A percentile compares a stretch with the other conserved stretches of the same genome.
Conservation (phyloP, 2,797 vertebrate genomes). For the Caiman crocodilus region DNA sequence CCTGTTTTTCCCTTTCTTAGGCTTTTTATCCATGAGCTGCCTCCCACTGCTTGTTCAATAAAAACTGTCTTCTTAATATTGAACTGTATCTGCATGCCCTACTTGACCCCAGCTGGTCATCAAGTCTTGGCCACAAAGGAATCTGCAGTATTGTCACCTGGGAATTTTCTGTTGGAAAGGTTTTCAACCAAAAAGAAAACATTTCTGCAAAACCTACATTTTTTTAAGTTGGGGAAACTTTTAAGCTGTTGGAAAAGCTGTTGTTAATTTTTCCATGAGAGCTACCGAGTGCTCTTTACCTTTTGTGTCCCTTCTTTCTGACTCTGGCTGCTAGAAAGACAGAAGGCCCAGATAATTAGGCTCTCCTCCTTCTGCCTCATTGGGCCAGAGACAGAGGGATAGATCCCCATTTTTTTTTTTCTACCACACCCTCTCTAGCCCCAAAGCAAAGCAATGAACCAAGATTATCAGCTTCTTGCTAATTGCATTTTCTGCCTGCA, state of each 20-base stretch:
- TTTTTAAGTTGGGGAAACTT: not conserved
- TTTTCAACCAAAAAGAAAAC: not conserved
- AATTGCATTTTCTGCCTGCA: no score
- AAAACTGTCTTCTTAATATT: no score
- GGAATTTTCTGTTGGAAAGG: not conserved
- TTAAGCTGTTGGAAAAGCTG: not conserved
- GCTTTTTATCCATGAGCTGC: no score
- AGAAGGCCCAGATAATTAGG: fast-evolving
- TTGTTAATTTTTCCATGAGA: not conserved
- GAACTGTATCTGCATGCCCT: no score
- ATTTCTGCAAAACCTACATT: not conserved
- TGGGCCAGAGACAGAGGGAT: not conserved
- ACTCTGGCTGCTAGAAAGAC: not conserved
- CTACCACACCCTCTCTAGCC: not conserved
- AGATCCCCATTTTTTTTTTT: not conserved
- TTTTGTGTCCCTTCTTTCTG: not conserved
- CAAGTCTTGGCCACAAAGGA: not conserved
- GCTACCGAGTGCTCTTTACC: not conserved
- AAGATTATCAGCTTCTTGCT: no score
- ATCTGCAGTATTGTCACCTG: not conserved
- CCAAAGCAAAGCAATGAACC: no score
- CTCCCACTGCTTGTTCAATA: no score
- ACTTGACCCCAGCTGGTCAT: no score
- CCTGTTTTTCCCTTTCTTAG: no score
- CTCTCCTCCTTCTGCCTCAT: not conserved